phyloP scores from a whole-genome alignment of 2,797 vertebrate genomes.

The Rhinella marina region DNA sequence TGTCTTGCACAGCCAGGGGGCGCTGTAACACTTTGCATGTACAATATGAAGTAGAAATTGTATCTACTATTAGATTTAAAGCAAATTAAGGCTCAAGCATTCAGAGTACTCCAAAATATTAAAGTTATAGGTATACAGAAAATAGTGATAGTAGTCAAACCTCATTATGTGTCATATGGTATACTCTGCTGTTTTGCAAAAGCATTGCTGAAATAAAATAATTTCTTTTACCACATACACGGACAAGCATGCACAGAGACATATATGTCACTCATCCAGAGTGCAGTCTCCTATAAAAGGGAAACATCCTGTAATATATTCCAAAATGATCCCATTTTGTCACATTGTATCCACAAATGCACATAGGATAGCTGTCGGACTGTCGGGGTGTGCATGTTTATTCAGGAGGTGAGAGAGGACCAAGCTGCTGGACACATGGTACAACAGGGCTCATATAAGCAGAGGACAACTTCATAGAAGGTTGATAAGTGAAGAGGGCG shows the following conservation, averaged over 20 bases:
- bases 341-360: too few species aligned
- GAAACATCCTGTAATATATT: too few species aligned
- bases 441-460: neutral
- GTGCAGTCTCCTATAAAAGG: too few species aligned
- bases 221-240: too few species aligned
- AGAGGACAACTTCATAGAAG: neutral
- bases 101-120: neutral
- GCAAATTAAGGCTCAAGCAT: neutral
- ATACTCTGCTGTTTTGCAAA: neutral
- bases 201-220: neutral
- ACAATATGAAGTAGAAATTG: neutral
- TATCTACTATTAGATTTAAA: neutral
- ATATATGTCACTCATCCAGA: too few species aligned
- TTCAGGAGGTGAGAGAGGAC: too few species aligned
- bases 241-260: too few species aligned
- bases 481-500: neutral
- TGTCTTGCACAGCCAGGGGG: slow-evolving; percentile 28
- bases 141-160: neutral
- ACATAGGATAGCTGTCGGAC: too few species aligned
- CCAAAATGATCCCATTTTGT: too few species aligned
- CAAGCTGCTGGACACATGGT: too few species aligned
- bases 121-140: neutral
- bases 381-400: too few species aligned
- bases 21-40: slow-evolving; percentile 33
- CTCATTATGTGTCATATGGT: neutral